phyloP scores from a whole-genome alignment of 2,888 invertebrate species.

The Formica aserva region DNA sequence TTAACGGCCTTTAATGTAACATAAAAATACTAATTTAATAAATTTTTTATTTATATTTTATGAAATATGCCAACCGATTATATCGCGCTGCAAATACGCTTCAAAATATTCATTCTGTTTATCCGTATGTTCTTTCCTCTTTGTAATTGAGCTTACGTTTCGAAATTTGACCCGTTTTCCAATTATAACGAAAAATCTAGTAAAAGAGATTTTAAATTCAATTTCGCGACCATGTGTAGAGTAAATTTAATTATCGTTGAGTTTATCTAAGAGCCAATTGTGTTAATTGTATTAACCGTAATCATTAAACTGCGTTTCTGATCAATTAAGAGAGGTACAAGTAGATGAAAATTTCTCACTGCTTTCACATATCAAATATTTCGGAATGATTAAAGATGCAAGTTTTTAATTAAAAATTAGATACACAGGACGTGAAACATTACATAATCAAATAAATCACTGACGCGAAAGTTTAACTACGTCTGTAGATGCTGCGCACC shows the following conservation, averaged over 20 bases:
- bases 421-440: not conserved
- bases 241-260: conserved; percentile 11
- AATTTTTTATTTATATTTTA: not conserved
- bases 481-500: conserved; percentile 17
- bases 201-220: conserved; percentile 17
- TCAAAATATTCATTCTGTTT: not conserved
- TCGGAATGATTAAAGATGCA: conserved; percentile 22
- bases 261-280: not conserved
- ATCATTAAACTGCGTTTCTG: not conserved
- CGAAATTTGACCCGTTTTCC: conserved; percentile 13
- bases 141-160: conserved; percentile 4
- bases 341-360: not conserved
- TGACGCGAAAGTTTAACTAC: conserved; percentile 13
- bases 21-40: conserved; percentile 10
- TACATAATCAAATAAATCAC: conserved; percentile 38
- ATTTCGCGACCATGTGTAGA: not conserved
- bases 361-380: not conserved
- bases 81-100: not conserved
- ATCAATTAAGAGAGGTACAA: not conserved
- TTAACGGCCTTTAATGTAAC: not conserved
- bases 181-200: conserved; percentile 15
- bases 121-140: not conserved
- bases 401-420: conserved; percentile 42
- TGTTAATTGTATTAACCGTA: not conserved
- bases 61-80: not conserved